Base-by-base conservation (phyloP, 2,888 invertebrate genomes). In the Chrysodeixis includens region DNA sequence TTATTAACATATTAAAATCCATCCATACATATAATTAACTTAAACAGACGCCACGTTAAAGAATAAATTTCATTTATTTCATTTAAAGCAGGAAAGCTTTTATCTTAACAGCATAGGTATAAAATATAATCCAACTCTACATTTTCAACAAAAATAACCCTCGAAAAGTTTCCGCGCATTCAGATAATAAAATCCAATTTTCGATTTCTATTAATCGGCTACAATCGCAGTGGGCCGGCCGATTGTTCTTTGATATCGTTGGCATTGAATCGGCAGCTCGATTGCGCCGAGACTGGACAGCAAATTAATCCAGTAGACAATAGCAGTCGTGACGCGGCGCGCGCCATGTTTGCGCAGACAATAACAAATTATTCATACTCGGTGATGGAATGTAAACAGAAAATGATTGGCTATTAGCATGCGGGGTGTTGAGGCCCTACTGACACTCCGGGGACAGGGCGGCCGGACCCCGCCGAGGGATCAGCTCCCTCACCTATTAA, bases 321-420 rank as follows among this genome's bases (percentile, higher is more conserved):
- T 94, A 80, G 88, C 69, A 90, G 88, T 89, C 91, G 88, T 92
- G 91, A 91, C 91, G 90, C 85, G 83, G 80, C 81, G 76, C 79
- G 83, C 86, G 83, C 85, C 86, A 83, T 93, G 92, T 94, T 93
- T 93, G 91, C 88, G 79, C 87, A 92, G 93, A 94, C 93, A 93
- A 94, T 93, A 94, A 92, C 94, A 93, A 94, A 95, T 95, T 94
- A 95, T 95, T 94, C 95, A 95, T 94, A 92, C 92, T 89, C 91
- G 84, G 86, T 92, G 94, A 95, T 95, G 94, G 92, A 95, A 95
- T 94, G 94, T 94, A 95, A 94, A 95, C 95, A 95, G 93, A 94
- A 93, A 93, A 93, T 95, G 94, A 95, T 95, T 95, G 95, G 94
- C 90, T 94, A 93, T 94, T 93, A 94, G 89, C 92, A 92, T 93